Evolutionary conservation across 2,113 vertebrate genomes (phyloP), one percentile per base, ranked within the genome.

Genomic region (Solea senegalensis): DNA sequence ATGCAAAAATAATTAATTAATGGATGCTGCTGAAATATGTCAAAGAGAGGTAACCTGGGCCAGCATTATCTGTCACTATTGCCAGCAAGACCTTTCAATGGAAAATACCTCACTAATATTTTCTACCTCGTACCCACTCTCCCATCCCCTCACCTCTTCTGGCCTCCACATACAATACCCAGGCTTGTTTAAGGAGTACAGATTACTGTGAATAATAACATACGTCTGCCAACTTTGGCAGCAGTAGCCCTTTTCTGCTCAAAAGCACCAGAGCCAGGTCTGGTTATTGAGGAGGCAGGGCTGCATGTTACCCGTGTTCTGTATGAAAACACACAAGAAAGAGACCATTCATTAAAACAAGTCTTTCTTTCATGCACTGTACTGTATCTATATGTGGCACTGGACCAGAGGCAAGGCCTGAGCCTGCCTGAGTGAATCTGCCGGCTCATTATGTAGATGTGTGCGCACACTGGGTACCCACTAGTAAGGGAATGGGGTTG

Each of bases 321-420:
- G 10, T 3, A 13, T 52, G 62, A 69, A 76, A 45, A 57, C 63
- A 64, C 62, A 76, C 54, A 77, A 82, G 78, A 89, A 86, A 86
- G 79, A 70, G 50, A n/a, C 78, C 66, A 84, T 92, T 91, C 85
- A 85, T 87, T 83, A 81, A 69, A 82, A 88, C 82, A 84, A 85
- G 74, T 80, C 75, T 65, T 58, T 72, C 78, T 82, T 83, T 87
- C 80, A 76, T 50, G 54, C 3, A 43, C 52, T 67, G 54, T 74
- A 75, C 52, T 67, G 54, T 74, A 75, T 66, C 58, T 72, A 75
- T 85, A 77, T 54, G 76, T 80, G 65, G 57, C 14, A 12, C 55
- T 89, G 80, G 80, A 81, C 55, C 51, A 27, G 13, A 59, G 72
- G 76, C 74, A 81, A 65, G 16, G 8, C 12, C 21, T 55, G 46